Conservation (phyloP, 2,888 invertebrate species). For the Sussaba pulchella region DNA sequence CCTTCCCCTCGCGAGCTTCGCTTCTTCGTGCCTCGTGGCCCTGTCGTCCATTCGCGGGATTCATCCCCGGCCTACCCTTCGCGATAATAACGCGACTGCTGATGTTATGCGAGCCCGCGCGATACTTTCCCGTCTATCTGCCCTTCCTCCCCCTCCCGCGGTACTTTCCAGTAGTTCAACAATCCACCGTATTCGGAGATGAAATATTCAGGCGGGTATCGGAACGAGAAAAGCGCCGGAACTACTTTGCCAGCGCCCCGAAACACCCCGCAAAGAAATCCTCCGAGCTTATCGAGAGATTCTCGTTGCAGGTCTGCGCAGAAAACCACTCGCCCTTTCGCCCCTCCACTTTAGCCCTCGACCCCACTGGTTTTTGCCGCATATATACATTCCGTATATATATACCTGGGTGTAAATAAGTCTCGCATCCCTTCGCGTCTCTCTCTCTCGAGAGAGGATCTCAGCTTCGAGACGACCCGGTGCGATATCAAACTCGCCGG, state of each 20-base stretch:
- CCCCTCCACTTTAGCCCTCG: slow-evolving; percentile 45
- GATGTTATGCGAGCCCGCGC: background rate
- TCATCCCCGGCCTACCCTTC: slow-evolving; percentile 6
- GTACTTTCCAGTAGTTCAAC: slow-evolving; percentile 23
- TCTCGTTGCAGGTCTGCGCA: slow-evolving; percentile 46
- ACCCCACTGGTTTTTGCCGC: slow-evolving; percentile 4
- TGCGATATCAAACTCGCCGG: background rate
- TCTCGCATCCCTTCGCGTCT: slow-evolving; percentile 48
- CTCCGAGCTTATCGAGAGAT: slow-evolving; percentile 66
- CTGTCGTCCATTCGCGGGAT: slow-evolving; percentile 8
- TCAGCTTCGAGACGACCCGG: slow-evolving; percentile 27
- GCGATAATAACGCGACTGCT: background rate
- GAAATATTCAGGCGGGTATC: slow-evolving; percentile 62
- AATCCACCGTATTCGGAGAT: slow-evolving; percentile 38
- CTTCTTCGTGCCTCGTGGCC: slow-evolving; percentile 24
- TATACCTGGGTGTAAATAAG: slow-evolving; percentile 23
- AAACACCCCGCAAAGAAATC: slow-evolving; percentile 60
- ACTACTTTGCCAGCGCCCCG: slow-evolving; percentile 66
- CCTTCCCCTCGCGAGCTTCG: slow-evolving; percentile 18
- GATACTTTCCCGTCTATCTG: background rate
- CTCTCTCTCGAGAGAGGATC: no score
- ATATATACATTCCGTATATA: slow-evolving; percentile 18
- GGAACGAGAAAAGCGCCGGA: slow-evolving; percentile 61
- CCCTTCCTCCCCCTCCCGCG: background rate
- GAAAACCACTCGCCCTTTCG: slow-evolving; percentile 56